phyloP scores from a whole-genome alignment of 2,888 invertebrate genomes.

The Pterobdella sp. region DNA sequence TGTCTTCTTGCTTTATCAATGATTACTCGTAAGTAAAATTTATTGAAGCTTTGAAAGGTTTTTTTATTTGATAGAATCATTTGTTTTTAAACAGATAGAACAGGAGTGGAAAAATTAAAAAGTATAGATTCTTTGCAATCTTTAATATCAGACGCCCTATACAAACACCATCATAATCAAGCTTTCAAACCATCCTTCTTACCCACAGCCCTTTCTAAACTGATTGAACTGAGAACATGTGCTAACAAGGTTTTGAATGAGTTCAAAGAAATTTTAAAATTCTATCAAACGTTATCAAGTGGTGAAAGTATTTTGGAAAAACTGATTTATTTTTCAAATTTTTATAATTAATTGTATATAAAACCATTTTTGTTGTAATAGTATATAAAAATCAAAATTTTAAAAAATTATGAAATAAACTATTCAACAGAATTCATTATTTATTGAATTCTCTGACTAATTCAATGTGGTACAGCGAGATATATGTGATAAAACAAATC shows the following conservation, averaged over 20 bases:
- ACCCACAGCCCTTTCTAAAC: constrained; percentile 18
- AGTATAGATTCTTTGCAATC: constrained; percentile 89
- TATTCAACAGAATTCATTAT: too few relatives aligned
- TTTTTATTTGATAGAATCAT: not conserved
- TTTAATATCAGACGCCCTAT: constrained; percentile 87
- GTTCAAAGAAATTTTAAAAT: not conserved
- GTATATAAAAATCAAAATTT: too few relatives aligned
- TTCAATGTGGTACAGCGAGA: too few relatives aligned
- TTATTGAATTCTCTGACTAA: too few relatives aligned
- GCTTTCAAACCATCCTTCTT: not conserved
- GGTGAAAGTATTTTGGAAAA: not conserved
- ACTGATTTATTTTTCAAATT: not conserved
- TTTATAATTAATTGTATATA: not conserved
- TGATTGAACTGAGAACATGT: constrained; percentile 17
- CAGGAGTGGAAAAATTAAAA: constrained; percentile 81
- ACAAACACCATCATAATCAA: constrained; percentile 66
- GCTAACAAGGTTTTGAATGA: not conserved
- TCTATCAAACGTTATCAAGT: not conserved
- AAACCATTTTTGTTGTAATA: too few relatives aligned
- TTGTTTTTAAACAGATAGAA: constrained; percentile 65
- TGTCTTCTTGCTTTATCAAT: constrained; percentile 86
- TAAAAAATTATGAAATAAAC: too few relatives aligned
- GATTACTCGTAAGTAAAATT: constrained; percentile 69
- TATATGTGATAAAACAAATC: too few relatives aligned
- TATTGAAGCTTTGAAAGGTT: not conserved